Conservation (phyloP, 2,797 vertebrate genomes). For the Oophaga sylvatica region DNA sequence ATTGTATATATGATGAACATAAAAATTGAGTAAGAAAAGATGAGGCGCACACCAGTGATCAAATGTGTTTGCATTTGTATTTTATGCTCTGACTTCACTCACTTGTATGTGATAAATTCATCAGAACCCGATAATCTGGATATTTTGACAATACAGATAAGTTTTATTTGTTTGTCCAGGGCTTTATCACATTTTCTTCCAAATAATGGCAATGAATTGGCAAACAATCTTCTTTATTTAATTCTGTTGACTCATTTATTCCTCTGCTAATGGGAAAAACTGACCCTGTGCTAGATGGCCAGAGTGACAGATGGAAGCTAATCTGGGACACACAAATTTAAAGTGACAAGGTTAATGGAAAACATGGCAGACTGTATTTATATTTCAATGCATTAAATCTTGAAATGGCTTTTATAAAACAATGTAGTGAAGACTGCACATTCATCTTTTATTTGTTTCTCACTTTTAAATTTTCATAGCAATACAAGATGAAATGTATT, state of each 20-base stretch:
- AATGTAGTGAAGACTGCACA: neutral
- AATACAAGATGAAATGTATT: neutral
- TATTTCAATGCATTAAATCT: slow-evolving; percentile 35
- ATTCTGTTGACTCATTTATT: neutral
- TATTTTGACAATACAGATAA: neutral
- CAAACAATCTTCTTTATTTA: neutral
- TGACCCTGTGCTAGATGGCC: neutral
- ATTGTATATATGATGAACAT: too few relatives aligned
- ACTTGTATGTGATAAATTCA: neutral
- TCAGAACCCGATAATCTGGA: neutral
- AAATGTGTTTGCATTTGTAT: neutral
- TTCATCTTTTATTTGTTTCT: neutral
- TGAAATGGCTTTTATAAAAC: slow-evolving; percentile 21
- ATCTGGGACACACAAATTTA: slow-evolving; percentile 5
- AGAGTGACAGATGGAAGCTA: slow-evolving; percentile 36
- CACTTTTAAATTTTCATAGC: neutral
- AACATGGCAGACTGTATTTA: slow-evolving; percentile 42
- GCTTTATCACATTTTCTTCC: neutral
- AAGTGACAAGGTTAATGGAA: slow-evolving; percentile 58
- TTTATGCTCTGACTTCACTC: neutral
- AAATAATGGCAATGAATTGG: neutral
- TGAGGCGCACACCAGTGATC: neutral
- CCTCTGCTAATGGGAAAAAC: slow-evolving; percentile 5
- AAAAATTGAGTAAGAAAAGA: neutral
- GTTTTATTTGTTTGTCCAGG: neutral